These are phyloP conservation scores for Ianthella basta DNA, from an alignment of 37 sponge, comb jelly and placozoan species.

Conservation along the genomic window DNA sequence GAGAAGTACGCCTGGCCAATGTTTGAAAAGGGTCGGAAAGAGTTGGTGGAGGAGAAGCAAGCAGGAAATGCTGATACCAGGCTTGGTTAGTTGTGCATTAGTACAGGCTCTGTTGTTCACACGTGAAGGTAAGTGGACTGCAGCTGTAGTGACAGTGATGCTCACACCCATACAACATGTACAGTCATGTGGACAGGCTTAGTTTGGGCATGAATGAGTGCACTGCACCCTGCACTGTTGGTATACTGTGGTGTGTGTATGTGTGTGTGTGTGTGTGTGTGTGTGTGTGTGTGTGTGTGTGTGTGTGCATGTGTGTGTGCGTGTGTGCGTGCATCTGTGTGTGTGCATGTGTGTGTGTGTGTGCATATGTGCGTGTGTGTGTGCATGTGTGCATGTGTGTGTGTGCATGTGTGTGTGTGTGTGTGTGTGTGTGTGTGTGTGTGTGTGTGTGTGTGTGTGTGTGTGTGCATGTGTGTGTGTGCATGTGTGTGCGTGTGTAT, in stretches of 20 bases:
- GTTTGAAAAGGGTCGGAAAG: too few relatives aligned
- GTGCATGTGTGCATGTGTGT: not conserved
- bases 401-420: constrained; percentile 12
- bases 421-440: not conserved
- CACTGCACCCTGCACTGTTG: not conserved
- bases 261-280: constrained; percentile 10
- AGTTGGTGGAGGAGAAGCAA: too few relatives aligned
- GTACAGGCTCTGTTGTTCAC: not conserved
- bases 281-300: constrained; percentile 24
- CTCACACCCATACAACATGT: not conserved
- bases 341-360: constrained; percentile 1
- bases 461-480: not conserved
- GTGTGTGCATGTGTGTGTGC: constrained; percentile 18
- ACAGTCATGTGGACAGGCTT: not conserved
- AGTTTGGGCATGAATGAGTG: not conserved
- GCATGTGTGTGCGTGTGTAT: not conserved
- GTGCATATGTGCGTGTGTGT: constrained; percentile 1
- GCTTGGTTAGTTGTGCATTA: not conserved
- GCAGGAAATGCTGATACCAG: too few relatives aligned
- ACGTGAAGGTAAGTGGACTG: not conserved
- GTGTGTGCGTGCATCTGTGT: not conserved
- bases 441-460: constrained; percentile 23
- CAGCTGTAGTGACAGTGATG: not conserved
- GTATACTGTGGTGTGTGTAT: not conserved
- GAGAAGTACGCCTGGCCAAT: too few relatives aligned